Percentiles rank a stretch among this genome's conserved stretches.
Evolutionary conservation across 1,140 invertebrate genomes (phyloP).

Genomic region (Zaprionus taronus): DNA sequence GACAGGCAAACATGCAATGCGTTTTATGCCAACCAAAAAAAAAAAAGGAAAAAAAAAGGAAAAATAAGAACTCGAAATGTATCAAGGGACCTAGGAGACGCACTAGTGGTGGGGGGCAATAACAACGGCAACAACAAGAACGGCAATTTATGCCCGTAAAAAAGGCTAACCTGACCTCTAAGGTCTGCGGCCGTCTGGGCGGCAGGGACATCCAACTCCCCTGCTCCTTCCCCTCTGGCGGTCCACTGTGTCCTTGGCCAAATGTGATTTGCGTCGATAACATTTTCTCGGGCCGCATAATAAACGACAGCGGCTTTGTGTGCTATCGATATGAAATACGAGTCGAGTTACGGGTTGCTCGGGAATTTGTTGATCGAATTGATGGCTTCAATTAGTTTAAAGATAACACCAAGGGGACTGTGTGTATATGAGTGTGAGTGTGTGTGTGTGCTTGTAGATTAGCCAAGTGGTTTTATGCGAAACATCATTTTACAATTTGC

Average conservation of each 20-base stretch:
- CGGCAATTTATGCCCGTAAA: constrained; percentile 41
- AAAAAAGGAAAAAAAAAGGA: not conserved
- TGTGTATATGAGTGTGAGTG: constrained; percentile 3
- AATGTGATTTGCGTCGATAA: constrained; percentile 45
- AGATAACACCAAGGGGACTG: constrained; percentile 21
- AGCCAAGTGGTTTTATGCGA: constrained; percentile 1
- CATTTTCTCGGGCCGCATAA: constrained; percentile 61
- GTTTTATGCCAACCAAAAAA: constrained; percentile 42
- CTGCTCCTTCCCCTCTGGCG: constrained; percentile 6
- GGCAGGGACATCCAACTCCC: not conserved
- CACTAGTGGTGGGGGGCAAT: not conserved
- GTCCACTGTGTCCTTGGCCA: constrained; percentile 15
- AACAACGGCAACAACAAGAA: not conserved
- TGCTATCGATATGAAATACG: constrained; percentile 70
- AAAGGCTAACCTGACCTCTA: constrained; percentile 65
- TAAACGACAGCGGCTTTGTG: constrained; percentile 60
- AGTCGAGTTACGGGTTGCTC: not conserved
- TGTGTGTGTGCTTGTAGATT: constrained; percentile 10
- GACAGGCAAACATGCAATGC: constrained; percentile 68
- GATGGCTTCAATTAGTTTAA: constrained; percentile 48
- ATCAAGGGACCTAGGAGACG: not conserved
- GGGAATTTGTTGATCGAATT: constrained; percentile 44
- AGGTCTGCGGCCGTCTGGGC: constrained; percentile 35
- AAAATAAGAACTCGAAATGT: constrained; percentile 15
- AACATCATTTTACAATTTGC: constrained; percentile 32